Conservation (phyloP, 2,888 invertebrate genomes). For the Sympetrum striolatum region DNA sequence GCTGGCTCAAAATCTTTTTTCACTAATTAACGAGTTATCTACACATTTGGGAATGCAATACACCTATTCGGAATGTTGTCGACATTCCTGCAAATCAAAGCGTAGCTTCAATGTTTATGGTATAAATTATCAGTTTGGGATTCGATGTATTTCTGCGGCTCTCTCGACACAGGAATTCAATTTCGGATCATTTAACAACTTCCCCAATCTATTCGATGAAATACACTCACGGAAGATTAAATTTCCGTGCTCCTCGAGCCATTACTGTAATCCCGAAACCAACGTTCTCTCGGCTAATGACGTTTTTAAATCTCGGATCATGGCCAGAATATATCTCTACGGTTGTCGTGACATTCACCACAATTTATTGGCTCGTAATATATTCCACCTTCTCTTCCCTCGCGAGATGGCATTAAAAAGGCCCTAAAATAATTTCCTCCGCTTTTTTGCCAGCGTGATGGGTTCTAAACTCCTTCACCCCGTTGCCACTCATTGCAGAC, state of each 20-base stretch:
- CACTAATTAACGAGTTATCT: too few species aligned
- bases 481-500: neutral
- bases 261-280: neutral
- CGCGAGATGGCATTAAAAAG: neutral
- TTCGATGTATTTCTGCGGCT: too few species aligned
- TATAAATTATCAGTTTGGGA: too few species aligned
- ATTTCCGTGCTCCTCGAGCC: neutral
- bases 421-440: neutral
- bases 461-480: neutral
- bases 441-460: neutral
- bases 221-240: neutral
- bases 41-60: too few species aligned
- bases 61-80: too few species aligned
- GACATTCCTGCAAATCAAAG: too few species aligned
- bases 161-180: too few species aligned
- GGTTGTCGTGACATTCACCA: neutral
- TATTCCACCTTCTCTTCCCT: neutral
- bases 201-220: neutral
- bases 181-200: too few species aligned
- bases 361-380: neutral
- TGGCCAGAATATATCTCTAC: neutral
- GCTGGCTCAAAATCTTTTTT: too few species aligned
- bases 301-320: neutral
- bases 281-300: neutral
- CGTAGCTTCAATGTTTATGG: too few species aligned